These are phyloP conservation scores for Dorcus parallelipipedus DNA, from an alignment of 2,888 invertebrate species.

Conservation along the genomic window DNA sequence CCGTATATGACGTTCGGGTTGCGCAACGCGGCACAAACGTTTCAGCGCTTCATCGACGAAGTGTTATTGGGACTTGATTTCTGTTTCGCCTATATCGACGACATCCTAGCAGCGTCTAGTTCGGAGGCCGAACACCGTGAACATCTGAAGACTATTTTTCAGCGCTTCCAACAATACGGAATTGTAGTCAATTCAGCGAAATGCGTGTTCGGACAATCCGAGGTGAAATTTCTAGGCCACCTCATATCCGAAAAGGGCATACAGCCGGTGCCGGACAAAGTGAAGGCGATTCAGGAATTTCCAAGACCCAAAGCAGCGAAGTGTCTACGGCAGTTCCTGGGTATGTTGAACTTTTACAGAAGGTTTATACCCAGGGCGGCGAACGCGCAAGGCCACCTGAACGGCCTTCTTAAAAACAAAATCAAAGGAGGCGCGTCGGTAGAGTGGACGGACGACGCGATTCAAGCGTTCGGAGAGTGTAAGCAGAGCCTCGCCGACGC, in stretches of 20 bases:
- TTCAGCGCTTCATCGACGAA: too few species aligned
- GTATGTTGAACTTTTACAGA: background rate
- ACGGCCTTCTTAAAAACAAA: constrained; percentile 23
- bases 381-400: constrained; percentile 35
- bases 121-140: constrained; percentile 9
- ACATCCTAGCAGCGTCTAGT: background rate
- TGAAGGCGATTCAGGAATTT: background rate
- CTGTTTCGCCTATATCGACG: constrained; percentile 28
- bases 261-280: background rate
- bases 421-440: background rate
- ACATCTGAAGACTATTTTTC: background rate
- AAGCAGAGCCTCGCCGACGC: background rate
- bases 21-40: constrained; percentile 33
- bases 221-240: background rate
- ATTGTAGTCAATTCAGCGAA: background rate
- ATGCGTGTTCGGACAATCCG: background rate
- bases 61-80: constrained; percentile 17
- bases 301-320: background rate
- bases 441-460: background rate
- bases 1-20: constrained; percentile 31
- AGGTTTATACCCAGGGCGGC: constrained; percentile 33
- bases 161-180: background rate
- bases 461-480: background rate
- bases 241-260: background rate
- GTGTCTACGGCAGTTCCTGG: too few species aligned